Evolutionary conservation across 2,113 vertebrate genomes (phyloP), one percentile per base, ranked within the genome.

Genomic region (Mola mola): DNA sequence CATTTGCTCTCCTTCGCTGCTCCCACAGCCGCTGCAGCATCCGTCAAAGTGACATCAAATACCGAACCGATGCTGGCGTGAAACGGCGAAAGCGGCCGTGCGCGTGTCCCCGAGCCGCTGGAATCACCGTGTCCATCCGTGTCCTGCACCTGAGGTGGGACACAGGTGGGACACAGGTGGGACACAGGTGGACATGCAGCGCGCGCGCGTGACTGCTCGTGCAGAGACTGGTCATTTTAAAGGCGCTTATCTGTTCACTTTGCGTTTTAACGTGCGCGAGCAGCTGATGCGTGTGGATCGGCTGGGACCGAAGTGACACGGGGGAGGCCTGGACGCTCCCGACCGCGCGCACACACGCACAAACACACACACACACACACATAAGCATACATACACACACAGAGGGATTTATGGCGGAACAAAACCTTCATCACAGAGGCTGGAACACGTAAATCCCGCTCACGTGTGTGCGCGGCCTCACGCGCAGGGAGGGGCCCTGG

Each of bases 401-500:
- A 56, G 59, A 37, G 57, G 79, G 87, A 89, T 87, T 89, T 87
- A 87, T 66, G 72, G 38, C 26, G 17, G 70, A 83, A 87, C 86
- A 84, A 86, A 89, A 86, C 72, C 83, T 89, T 84, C 77, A 81
- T 81, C 71, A 74, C 77, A 80, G 82, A 84, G 65, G 76, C 74
- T 75, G 75, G 71, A 65, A 74, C 67, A 79, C 36, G 44, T 84
- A 79, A 87, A 87, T 86, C 83, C 84, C 51, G 57, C 51, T 71
- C 76, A 81, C 47, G 49, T 73, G 79, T 47, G 61, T 78, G 43
- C 52, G 17, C 17, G 59, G 47, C n/a, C 74, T 47, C 58, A 21
- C 1, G 24, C 26, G 60, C 41, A 36, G 51, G 55, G 64, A 34
- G 61, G 41, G 10, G 47, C 6, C 58, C 55, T 31, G 53, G 28